phyloP scores from a whole-genome alignment of 2,888 invertebrate species.

The Brachycybe producta region DNA sequence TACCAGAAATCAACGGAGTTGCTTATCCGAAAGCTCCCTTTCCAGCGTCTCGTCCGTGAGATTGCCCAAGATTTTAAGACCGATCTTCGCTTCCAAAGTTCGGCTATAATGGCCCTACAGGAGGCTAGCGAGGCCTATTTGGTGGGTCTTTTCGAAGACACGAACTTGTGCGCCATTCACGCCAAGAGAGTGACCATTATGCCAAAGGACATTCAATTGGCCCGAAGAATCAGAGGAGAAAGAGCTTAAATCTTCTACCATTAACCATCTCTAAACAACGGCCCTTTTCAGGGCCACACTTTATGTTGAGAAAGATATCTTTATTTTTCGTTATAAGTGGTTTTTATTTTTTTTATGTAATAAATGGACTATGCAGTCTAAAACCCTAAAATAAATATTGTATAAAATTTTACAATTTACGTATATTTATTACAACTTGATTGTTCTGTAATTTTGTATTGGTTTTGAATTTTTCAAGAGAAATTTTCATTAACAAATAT shows the following conservation, averaged over 20 bases:
- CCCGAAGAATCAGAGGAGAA: constrained; percentile 42
- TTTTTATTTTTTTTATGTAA: too few relatives aligned
- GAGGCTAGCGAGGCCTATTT: constrained; percentile 42
- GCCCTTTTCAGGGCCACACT: constrained; percentile 19
- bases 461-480: too few relatives aligned
- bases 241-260: constrained; percentile 35
- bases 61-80: constrained; percentile 39
- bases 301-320: too few relatives aligned
- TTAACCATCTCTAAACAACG: constrained; percentile 6
- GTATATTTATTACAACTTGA: too few relatives aligned
- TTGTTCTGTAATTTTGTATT: too few relatives aligned
- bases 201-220: constrained; percentile 49
- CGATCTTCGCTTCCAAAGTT: constrained; percentile 36
- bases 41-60: constrained; percentile 32
- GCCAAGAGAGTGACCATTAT: constrained; percentile 45
- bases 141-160: constrained; percentile 58
- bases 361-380: too few relatives aligned
- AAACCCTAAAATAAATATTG: too few relatives aligned
- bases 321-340: too few relatives aligned
- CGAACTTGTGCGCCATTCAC: constrained; percentile 43
- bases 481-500: too few relatives aligned
- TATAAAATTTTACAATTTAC: too few relatives aligned
- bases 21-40: constrained; percentile 33
- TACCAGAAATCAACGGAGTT: constrained; percentile 34
- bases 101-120: constrained; percentile 35